Evolutionary conservation across 2,888 invertebrate genomes (phyloP), one percentile per base, ranked within the genome.

Genomic region (Zootermopsis nevadensis): DNA sequence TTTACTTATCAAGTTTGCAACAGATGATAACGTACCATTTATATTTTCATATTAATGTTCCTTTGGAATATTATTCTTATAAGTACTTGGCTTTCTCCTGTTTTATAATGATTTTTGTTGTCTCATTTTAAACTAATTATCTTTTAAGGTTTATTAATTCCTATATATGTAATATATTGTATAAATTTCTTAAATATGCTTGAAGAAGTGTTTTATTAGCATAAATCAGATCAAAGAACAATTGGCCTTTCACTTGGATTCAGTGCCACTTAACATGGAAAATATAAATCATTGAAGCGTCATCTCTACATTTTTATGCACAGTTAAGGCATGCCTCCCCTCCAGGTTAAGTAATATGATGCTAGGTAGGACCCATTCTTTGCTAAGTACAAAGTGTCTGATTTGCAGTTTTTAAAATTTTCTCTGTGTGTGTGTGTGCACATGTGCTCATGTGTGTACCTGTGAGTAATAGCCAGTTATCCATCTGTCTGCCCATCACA

Each of bases 201-300:
- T 60, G 6, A 60, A 60, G 27, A n/a, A 60, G 4, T 27, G 60
- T 60, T 27, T 60, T 60, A n/a, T 27, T 60, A 60, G 6, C 6
- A 60, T 60, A n/a, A 60, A 60, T 3, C n/a, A 60, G 7, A 55
- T 6, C 7, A 24, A 15, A 55, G n/a, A 55, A n/a, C 8, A 69
- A 31, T 2, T 33, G 69, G 69, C 24, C 74, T 74, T 74, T 74
- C 38, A 38, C 6, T 27, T 74, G 38, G 74, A 74, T 74, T 74
- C 24, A 74, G n/a, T 74, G 74, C n/a, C 24, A 74, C 38, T 74
- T 2, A 38, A 74, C 42, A 42, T 74, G 38, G 74, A 74, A 31
- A 74, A 24, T 74, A 31, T 60, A 60, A 60, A 27, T 60, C 48
- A 48, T 48, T 48, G 48, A 15, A 15, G 19, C 1, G 19, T 48